A percentile compares a stretch with the other conserved stretches of the same genome.
Evolutionary conservation across 2,888 invertebrate genomes (phyloP).

Genomic region (Parasteatoda lunata): DNA sequence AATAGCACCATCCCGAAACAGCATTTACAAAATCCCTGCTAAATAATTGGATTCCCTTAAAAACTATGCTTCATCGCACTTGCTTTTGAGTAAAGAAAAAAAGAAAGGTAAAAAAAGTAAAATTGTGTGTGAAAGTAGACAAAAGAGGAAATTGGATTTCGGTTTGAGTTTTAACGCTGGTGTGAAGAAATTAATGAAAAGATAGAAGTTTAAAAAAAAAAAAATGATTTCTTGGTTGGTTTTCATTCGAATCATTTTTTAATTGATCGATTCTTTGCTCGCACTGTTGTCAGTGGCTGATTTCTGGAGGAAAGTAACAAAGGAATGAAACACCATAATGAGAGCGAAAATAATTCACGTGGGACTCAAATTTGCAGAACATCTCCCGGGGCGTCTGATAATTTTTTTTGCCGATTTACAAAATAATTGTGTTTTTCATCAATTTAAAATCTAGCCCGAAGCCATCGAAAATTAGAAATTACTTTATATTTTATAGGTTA

Average conservation of each 20-base stretch:
- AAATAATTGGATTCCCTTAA: slow-evolving; percentile 63
- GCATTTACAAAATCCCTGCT: slow-evolving; percentile 61
- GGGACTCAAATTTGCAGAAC: too few species aligned
- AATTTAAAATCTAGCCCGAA: too few species aligned
- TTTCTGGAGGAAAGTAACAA: too few species aligned
- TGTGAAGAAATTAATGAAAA: background rate
- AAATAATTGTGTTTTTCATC: too few species aligned
- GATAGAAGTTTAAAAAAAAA: background rate
- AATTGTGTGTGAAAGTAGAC: slow-evolving; percentile 34
- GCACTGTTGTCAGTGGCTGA: background rate
- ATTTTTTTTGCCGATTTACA: too few species aligned
- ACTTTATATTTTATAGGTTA: too few species aligned
- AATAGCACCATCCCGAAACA: slow-evolving; percentile 28
- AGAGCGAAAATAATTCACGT: too few species aligned
- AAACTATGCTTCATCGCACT: slow-evolving; percentile 28
- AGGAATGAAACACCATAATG: too few species aligned
- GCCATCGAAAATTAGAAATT: too few species aligned
- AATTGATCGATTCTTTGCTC: background rate
- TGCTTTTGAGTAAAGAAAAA: slow-evolving; percentile 11
- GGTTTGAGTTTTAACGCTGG: slow-evolving; percentile 15
- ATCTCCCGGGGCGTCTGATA: too few species aligned
- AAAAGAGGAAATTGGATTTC: slow-evolving; percentile 54
- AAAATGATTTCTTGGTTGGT: background rate
- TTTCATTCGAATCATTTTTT: background rate
- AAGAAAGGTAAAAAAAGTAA: background rate